phyloP scores from a whole-genome alignment of 2,888 invertebrate genomes.

The Copidosoma aretas region DNA sequence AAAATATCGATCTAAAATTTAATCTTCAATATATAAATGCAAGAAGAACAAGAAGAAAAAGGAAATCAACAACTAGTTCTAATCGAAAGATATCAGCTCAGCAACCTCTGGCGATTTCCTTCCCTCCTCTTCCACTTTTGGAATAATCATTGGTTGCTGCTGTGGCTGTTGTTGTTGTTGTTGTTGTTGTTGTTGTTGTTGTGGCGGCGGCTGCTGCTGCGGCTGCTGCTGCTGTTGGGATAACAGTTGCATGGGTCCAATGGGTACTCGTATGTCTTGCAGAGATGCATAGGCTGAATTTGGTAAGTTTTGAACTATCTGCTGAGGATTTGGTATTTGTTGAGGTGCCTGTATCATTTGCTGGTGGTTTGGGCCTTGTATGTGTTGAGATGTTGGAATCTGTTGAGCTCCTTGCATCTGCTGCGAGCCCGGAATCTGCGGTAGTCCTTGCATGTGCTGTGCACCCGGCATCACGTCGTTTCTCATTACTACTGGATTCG shows the following conservation, averaged over 20 bases:
- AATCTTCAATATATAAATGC: background rate
- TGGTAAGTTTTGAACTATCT: slow-evolving; percentile 40
- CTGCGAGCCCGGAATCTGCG: background rate
- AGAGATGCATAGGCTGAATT: slow-evolving; percentile 43
- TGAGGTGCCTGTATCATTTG: slow-evolving; percentile 38
- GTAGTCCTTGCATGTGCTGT: slow-evolving; percentile 18
- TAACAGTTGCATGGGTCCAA: slow-evolving; percentile 45
- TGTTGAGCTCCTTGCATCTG: background rate
- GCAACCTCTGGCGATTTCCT: slow-evolving; percentile 70
- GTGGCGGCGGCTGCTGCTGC: slow-evolving; percentile 39
- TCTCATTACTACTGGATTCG: slow-evolving; percentile 27
- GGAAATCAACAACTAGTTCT: slow-evolving; percentile 36
- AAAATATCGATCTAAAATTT: slow-evolving; percentile 2
- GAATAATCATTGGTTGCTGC: slow-evolving; percentile 38
- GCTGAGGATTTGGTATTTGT: slow-evolving; percentile 43
- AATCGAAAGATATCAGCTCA: slow-evolving; percentile 84
- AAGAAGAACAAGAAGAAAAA: background rate
- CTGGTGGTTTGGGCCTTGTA: background rate
- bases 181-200: slow-evolving; percentile 18
- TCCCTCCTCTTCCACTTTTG: slow-evolving; percentile 43
- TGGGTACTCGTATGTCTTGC: background rate
- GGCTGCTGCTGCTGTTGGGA: slow-evolving; percentile 46
- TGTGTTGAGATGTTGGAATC: background rate
- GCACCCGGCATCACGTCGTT: slow-evolving; percentile 30
- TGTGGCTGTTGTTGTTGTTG: slow-evolving; percentile 29